phyloP scores from a whole-genome alignment of 2,797 vertebrate species.

The Selene dorsalis region DNA sequence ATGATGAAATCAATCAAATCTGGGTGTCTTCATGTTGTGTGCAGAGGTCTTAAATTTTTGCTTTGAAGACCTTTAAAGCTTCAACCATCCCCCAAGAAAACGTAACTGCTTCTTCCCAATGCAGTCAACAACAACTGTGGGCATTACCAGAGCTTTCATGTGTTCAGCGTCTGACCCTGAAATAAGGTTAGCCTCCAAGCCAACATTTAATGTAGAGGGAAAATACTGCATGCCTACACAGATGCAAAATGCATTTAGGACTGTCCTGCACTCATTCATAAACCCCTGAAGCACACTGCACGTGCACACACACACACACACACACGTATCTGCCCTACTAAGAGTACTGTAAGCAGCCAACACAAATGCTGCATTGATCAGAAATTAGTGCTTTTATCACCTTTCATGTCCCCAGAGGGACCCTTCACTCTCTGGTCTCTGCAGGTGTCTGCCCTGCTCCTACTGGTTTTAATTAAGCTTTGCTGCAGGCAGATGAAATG shows the following conservation, averaged over 20 bases:
- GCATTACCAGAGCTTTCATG: slow-evolving; percentile 62
- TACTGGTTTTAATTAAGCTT: slow-evolving; percentile 55
- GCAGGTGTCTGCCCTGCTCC: slow-evolving; percentile 15
- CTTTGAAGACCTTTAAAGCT: slow-evolving; percentile 32
- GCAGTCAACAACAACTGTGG: slow-evolving; percentile 55
- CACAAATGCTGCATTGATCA: slow-evolving; percentile 58
- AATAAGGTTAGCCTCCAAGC: slow-evolving; percentile 73
- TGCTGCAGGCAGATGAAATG: slow-evolving; percentile 59
- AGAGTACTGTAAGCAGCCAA: slow-evolving; percentile 39
- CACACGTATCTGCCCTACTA: slow-evolving; percentile 30
- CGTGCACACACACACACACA: neutral
- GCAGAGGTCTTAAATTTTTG: slow-evolving; percentile 2
- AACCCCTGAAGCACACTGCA: slow-evolving; percentile 32
- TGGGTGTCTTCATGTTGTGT: neutral
- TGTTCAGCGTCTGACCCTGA: slow-evolving; percentile 66
- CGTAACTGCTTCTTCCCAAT: slow-evolving; percentile 30
- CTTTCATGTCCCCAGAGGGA: slow-evolving; percentile 47
- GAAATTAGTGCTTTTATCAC: slow-evolving; percentile 63
- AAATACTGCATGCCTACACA: slow-evolving; percentile 59
- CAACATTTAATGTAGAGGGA: slow-evolving; percentile 69
- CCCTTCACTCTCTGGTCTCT: slow-evolving; percentile 24
- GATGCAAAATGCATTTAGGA: slow-evolving; percentile 72
- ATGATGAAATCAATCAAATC: slow-evolving; percentile 3
- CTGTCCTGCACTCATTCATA: slow-evolving; percentile 47
- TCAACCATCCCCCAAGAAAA: slow-evolving; percentile 34